A percentile compares a stretch with the other conserved stretches of the same genome.
Conservation (phyloP, 2,113 vertebrate species). For the Labrus mixtus region DNA sequence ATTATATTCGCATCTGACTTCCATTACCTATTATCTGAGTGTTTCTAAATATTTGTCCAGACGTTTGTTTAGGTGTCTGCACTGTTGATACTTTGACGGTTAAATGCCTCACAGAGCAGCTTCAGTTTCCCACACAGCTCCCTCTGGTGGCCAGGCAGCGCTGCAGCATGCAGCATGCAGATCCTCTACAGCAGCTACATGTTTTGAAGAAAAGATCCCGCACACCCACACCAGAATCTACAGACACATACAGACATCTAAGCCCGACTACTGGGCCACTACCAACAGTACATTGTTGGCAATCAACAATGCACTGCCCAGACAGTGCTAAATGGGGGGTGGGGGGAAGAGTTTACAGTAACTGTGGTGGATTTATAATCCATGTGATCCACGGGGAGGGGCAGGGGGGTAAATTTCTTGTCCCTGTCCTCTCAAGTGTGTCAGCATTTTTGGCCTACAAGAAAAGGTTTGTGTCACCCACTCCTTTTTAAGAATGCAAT, state of each 20-base stretch:
- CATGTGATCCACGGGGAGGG: conserved; percentile 53
- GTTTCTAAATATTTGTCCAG: too few species aligned
- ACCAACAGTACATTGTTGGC: conserved; percentile 96
- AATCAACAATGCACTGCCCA: conserved; percentile 94
- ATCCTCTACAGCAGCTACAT: conserved; percentile 37
- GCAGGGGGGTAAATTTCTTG: neutral
- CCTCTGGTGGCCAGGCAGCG: conserved; percentile 14
- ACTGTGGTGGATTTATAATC: conserved; percentile 41
- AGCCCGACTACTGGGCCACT: conserved; percentile 81
- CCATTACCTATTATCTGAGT: too few species aligned
- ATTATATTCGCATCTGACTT: too few species aligned
- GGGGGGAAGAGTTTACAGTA: conserved; percentile 57
- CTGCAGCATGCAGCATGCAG: conserved; percentile 27
- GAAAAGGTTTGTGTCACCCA: neutral
- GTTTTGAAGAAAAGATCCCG: conserved; percentile 11
- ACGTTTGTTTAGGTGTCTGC: neutral
- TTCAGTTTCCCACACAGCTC: conserved; percentile 31
- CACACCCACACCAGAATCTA: conserved; percentile 62
- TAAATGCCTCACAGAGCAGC: conserved; percentile 40
- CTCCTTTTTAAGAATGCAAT: neutral
- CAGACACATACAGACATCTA: conserved; percentile 81
- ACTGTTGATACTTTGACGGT: neutral
- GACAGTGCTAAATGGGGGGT: conserved; percentile 85
- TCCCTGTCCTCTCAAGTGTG: conserved; percentile 65
- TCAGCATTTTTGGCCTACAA: conserved; percentile 27